Percentiles rank a stretch among this genome's conserved stretches.
These are phyloP conservation scores for Flexamia atlantica DNA, from an alignment of 2,888 invertebrate species.

Conservation along the genomic window DNA sequence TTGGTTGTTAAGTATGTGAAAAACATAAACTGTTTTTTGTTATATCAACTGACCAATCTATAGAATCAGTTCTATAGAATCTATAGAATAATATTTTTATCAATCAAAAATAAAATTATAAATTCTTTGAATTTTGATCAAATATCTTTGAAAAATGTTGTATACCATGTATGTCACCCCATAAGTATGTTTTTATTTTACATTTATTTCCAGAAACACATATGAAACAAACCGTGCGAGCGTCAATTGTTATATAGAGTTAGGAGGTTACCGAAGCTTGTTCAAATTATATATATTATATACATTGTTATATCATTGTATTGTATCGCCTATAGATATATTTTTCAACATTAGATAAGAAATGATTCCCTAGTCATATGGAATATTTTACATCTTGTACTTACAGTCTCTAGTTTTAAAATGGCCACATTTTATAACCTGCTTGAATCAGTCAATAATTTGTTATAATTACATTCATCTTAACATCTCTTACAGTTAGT, in stretches of 20 bases:
- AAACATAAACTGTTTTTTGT: neutral
- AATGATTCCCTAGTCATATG: slow-evolving; percentile 67
- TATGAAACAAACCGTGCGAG: slow-evolving; percentile 22
- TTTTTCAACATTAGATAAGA: slow-evolving; percentile 69
- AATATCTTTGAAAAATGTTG: neutral
- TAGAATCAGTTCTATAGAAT: neutral
- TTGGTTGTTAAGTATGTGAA: neutral
- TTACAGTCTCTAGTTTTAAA: slow-evolving; percentile 54
- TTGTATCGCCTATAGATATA: slow-evolving; percentile 68
- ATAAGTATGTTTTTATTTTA: neutral
- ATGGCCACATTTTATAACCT: slow-evolving; percentile 52
- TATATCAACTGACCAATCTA: neutral
- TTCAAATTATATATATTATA: slow-evolving; percentile 61
- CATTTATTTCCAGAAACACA: neutral
- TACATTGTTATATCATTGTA: slow-evolving; percentile 68
- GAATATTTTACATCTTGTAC: slow-evolving; percentile 56
- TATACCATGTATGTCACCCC: neutral
- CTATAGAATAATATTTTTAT: neutral
- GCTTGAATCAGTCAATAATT: slow-evolving; percentile 53
- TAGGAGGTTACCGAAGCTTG: slow-evolving; percentile 53
- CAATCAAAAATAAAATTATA: no score
- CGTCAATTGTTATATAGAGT: slow-evolving; percentile 48
- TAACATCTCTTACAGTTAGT: slow-evolving; percentile 20
- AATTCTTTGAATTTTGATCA: neutral
- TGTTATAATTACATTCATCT: slow-evolving; percentile 56